A percentile compares a stretch with the other conserved stretches of the same genome.
Conservation (phyloP, 2,113 vertebrate genomes). For the Monopterus albus region DNA sequence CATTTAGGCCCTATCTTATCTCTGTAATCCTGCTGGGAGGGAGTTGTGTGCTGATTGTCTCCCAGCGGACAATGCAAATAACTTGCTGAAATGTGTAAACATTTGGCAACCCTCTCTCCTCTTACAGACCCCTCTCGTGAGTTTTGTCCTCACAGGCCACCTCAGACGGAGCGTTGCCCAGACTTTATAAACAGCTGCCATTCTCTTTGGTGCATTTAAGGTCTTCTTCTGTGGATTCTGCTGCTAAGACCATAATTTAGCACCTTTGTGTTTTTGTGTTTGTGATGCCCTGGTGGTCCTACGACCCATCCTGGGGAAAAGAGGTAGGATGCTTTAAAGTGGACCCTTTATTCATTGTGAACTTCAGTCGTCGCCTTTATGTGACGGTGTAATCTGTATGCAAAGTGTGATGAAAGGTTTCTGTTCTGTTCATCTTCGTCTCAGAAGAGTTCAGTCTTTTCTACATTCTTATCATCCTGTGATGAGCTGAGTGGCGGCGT, state of each 20-base stretch:
- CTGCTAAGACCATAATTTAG: conserved; percentile 43
- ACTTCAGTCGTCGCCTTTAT: not conserved
- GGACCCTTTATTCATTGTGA: not conserved
- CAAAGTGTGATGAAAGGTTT: not conserved
- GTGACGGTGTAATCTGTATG: not conserved
- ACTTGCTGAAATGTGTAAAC: conserved; percentile 76
- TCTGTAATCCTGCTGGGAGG: conserved; percentile 73
- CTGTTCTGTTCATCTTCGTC: not conserved
- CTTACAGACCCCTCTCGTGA: conserved; percentile 43
- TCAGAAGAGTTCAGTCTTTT: not conserved
- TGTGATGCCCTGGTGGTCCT: conserved; percentile 41
- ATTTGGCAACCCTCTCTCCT: conserved; percentile 62
- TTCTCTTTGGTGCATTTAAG: conserved; percentile 59
- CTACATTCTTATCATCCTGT: not conserved
- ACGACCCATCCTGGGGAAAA: not conserved
- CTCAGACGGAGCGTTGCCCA: conserved; percentile 46
- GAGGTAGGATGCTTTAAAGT: not conserved
- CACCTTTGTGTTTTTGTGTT: conserved; percentile 45
- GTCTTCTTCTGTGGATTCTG: conserved; percentile 32
- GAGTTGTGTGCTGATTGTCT: conserved; percentile 76
- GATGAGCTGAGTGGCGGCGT: not conserved
- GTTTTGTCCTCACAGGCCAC: conserved; percentile 61
- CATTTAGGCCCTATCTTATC: conserved; percentile 74
- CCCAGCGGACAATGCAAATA: conserved; percentile 80
- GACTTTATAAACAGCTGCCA: conserved; percentile 53